Percentiles rank a stretch among this genome's conserved stretches.
phyloP scores from a whole-genome alignment of 1,140 invertebrate genomes.

The Brachionus rotundiformis region DNA sequence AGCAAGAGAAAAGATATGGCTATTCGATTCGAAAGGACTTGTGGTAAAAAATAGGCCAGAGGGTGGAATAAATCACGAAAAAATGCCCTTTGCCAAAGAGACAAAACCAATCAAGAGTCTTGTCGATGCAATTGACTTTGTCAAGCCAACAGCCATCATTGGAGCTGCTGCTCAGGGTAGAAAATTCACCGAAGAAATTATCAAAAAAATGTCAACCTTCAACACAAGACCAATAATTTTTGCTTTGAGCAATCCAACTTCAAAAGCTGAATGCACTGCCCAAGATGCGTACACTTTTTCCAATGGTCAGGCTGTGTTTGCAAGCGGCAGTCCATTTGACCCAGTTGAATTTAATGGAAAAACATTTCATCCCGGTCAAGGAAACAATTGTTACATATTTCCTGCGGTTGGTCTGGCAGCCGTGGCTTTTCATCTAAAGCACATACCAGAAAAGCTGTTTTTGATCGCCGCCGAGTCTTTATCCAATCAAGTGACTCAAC shows the following conservation, averaged over 20 bases:
- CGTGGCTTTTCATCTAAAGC: conserved; percentile 58
- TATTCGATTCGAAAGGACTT: conserved; percentile 66
- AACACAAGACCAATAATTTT: conserved; percentile 88
- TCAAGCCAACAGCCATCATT: conserved; percentile 82
- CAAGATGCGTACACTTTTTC: conserved; percentile 71
- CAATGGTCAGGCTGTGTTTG: conserved; percentile 58
- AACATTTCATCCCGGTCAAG: conserved; percentile 60
- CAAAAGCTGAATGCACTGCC: conserved; percentile 92
- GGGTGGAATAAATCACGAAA: conserved; percentile 68
- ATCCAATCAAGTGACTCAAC: conserved; percentile 75
- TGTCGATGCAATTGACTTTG: conserved; percentile 74
- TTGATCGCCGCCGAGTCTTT: conserved; percentile 69
- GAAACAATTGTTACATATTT: conserved; percentile 64
- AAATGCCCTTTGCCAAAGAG: conserved; percentile 79
- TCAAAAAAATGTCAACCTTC: conserved; percentile 80
- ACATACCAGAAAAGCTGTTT: conserved; percentile 62
- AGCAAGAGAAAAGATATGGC: conserved; percentile 78
- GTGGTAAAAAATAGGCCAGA: conserved; percentile 55
- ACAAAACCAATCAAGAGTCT: conserved; percentile 75
- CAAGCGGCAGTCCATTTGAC: conserved; percentile 62
- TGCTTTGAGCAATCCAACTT: conserved; percentile 91
- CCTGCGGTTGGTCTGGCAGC: conserved; percentile 62
- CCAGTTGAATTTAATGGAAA: conserved; percentile 57
- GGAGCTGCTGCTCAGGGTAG: conserved; percentile 83
- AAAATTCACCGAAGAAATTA: conserved; percentile 81